Conservation (phyloP, 2,113 vertebrate species). For the Lynx canadensis region DNA sequence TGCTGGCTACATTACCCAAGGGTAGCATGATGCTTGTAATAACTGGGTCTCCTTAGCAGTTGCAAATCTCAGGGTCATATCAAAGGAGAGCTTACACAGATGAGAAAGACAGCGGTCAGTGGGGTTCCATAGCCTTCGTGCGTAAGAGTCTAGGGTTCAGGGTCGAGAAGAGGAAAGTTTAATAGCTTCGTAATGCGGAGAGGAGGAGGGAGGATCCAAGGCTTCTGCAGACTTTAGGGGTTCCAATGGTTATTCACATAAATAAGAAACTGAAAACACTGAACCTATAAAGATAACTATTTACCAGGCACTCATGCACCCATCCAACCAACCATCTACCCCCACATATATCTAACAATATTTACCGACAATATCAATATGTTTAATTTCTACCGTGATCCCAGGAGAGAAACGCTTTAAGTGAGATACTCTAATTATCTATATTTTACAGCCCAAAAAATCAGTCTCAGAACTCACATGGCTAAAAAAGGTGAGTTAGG, state of each 20-base stretch:
- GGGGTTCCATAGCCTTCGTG: not conserved
- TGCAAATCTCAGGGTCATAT: not conserved
- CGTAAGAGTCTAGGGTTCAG: not conserved
- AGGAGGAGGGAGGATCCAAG: not conserved
- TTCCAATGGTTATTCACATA: not conserved
- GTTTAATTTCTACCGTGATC: conserved; percentile 17
- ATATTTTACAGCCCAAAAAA: not conserved
- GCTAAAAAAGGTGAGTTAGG: not conserved
- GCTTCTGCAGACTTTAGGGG: not conserved
- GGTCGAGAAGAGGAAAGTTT: not conserved
- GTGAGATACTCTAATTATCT: not conserved
- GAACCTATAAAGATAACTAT: not conserved
- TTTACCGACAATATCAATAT: not conserved
- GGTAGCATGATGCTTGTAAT: not conserved
- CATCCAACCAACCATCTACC: not conserved
- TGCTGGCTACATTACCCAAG: not conserved
- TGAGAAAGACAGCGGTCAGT: not conserved
- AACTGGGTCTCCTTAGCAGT: not conserved
- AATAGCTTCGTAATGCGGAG: not conserved
- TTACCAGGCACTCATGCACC: not conserved
- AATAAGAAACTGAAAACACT: not conserved
- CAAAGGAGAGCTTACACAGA: not conserved
- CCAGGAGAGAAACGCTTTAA: not conserved
- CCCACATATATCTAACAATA: not conserved
- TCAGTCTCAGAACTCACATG: not conserved